Evolutionary conservation across 2,888 invertebrate genomes (phyloP).

Genomic region (Callyntrura sp.): DNA sequence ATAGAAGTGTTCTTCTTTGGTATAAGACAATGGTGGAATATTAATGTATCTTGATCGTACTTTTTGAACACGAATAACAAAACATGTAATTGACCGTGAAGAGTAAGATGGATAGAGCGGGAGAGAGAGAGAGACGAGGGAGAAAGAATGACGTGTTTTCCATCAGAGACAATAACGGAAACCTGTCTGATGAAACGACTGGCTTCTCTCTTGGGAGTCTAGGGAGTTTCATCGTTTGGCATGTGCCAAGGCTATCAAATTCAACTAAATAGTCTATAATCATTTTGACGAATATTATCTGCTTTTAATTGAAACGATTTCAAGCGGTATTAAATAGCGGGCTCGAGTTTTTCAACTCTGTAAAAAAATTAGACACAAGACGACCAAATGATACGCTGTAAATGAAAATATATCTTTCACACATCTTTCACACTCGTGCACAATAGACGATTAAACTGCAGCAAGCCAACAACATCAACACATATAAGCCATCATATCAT

Average conservation of each 20-base stretch:
- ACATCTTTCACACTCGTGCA: conserved; percentile 43
- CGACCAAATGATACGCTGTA: conserved; percentile 31
- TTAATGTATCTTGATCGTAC: conserved; percentile 16
- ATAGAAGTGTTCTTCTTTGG: conserved; percentile 24
- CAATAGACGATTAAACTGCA: conserved; percentile 3
- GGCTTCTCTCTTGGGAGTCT: conserved; percentile 38
- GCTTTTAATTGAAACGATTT: conserved; percentile 57
- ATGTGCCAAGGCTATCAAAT: conserved; percentile 60
- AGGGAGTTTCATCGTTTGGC: conserved; percentile 47
- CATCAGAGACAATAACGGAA: conserved; percentile 37
- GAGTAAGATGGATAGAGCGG: not conserved
- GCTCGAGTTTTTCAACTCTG: conserved; percentile 34
- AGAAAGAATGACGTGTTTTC: not conserved
- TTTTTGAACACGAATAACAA: not conserved
- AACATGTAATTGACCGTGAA: not conserved
- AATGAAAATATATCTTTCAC: conserved; percentile 58
- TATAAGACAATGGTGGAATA: conserved; percentile 22
- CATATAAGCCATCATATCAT: not conserved
- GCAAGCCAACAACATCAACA: conserved; percentile 14
- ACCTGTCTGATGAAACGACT: conserved; percentile 37
- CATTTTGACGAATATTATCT: conserved; percentile 43
- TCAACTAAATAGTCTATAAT: conserved; percentile 37
- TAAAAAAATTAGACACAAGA: conserved; percentile 2
- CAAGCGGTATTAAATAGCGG: conserved; percentile 33
- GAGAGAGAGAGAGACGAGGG: not conserved